phyloP scores from a whole-genome alignment of 2,113 vertebrate species.

The Parus major region DNA sequence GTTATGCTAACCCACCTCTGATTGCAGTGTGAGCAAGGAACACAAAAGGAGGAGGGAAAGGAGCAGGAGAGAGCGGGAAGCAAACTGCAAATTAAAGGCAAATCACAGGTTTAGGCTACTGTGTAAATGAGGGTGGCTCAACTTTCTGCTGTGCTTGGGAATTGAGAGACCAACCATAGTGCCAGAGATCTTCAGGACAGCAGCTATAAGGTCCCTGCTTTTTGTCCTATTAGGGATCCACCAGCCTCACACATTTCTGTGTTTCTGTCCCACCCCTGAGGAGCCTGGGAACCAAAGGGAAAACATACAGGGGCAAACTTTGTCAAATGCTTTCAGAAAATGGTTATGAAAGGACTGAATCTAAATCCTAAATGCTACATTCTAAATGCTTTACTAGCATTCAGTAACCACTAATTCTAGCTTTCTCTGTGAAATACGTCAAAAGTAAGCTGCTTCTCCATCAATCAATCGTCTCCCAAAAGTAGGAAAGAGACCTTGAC shows the following conservation, averaged over 20 bases:
- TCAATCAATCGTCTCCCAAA: not conserved
- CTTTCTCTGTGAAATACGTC: not conserved
- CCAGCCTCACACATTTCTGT: not conserved
- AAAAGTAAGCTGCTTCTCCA: not conserved
- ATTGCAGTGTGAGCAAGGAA: not conserved
- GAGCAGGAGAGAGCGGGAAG: not conserved
- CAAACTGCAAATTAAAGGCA: slow-evolving; percentile 39
- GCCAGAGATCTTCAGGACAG: not conserved
- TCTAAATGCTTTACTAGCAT: slow-evolving; percentile 20
- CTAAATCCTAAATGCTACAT: too few species aligned
- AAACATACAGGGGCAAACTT: not conserved
- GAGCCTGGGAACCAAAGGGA: not conserved
- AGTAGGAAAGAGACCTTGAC: not conserved
- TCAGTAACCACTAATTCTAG: slow-evolving; percentile 21
- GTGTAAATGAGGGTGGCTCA: not conserved
- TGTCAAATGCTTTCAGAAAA: not conserved
- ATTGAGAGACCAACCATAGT: not conserved
- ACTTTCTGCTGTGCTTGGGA: not conserved
- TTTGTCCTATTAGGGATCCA: not conserved
- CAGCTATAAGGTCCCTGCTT: not conserved
- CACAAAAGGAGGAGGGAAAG: slow-evolving; percentile 35
- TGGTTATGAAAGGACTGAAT: not conserved
- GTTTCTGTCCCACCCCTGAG: not conserved
- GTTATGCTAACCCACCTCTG: slow-evolving; percentile 29
- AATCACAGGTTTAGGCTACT: slow-evolving; percentile 30